Base-by-base conservation (phyloP, 2,888 invertebrate species). In the Lepidocyrtoides sp. region DNA sequence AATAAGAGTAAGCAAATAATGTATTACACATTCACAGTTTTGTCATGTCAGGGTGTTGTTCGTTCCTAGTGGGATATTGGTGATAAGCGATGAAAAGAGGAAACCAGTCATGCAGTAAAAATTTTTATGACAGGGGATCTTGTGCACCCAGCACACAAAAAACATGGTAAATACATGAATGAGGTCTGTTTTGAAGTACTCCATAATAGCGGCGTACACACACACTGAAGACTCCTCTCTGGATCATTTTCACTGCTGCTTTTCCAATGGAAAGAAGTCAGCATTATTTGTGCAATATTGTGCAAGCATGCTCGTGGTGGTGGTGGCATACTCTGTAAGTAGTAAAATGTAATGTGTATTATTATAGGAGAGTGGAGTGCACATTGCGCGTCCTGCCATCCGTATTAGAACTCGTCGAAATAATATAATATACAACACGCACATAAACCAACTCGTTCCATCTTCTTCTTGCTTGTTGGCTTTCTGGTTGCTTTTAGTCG, bases 51-150 rank as follows among this genome's bases (percentile, higher is more conserved):
- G 60, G 10, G 20, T 41, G 36, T 36, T 69, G 63, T 41, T 69
- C 41, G 3, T 41, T 69, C 69, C 69, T 41, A 41, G 69, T 84
- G 63, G 84, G 36, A 69, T 84, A 84, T 84, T 72, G 69, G 26
- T 44, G 66, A 84, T 84, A 84, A 51, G 72, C 84, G 84, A 69
- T 84, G 84, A 84, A 84, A 84, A 69, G 51, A 84, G 72, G 84
- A 84, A 84, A 66, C 84, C 84, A 84, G 84, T 54, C 66, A 84
- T 84, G 84, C 72, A 84, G 84, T 84, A 84, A 84, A 83, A 69
- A 84, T 51, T 83, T 84, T 84, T 84, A 84, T 84, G 84, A 84
- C 84, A 29, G 69, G 44, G 69, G 54, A 69, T 84, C 72, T 69
- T 84, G 82, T 82, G 29, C 69, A 29, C 84, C 84, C 63, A 84